Evolutionary conservation across 2,113 vertebrate genomes (phyloP).

Genomic region (Aptenodytes patagonicus): DNA sequence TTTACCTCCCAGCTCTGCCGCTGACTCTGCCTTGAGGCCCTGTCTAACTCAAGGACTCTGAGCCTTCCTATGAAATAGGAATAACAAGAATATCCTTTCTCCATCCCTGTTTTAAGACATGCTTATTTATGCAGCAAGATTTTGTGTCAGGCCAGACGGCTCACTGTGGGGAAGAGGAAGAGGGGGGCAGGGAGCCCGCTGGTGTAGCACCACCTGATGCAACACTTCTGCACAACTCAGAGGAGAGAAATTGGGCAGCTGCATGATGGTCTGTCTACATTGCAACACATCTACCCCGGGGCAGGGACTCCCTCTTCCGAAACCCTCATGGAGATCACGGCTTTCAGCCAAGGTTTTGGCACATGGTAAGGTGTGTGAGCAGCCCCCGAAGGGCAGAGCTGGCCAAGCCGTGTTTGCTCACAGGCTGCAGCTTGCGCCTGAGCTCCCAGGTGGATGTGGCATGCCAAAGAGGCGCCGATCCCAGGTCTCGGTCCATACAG

Average conservation of each 20-base stretch:
- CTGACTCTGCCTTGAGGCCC: not conserved
- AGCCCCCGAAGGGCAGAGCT: not conserved
- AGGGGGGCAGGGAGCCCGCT: not conserved
- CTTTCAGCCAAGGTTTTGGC: not conserved
- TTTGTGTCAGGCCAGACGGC: not conserved
- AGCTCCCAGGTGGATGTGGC: not conserved
- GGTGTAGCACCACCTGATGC: fast-evolving
- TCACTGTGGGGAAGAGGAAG: not conserved
- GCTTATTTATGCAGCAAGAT: not conserved
- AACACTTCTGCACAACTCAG: not conserved
- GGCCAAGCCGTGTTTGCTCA: not conserved
- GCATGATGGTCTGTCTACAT: fast-evolving
- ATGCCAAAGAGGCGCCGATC: fast-evolving
- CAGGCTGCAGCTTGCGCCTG: not conserved
- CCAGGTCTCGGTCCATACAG: no score
- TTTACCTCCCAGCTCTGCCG: not conserved
- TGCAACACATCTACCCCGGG: not conserved
- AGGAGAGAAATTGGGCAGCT: not conserved
- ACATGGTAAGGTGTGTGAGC: not conserved
- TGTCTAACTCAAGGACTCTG: not conserved
- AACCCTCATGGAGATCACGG: fast-evolving
- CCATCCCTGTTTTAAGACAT: not conserved
- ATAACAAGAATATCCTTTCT: not conserved
- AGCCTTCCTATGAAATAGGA: not conserved
- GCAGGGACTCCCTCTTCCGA: not conserved